These are phyloP conservation scores for Drosophila mojavensis DNA, from an alignment of 1,140 invertebrate species.

Conservation along the genomic window DNA sequence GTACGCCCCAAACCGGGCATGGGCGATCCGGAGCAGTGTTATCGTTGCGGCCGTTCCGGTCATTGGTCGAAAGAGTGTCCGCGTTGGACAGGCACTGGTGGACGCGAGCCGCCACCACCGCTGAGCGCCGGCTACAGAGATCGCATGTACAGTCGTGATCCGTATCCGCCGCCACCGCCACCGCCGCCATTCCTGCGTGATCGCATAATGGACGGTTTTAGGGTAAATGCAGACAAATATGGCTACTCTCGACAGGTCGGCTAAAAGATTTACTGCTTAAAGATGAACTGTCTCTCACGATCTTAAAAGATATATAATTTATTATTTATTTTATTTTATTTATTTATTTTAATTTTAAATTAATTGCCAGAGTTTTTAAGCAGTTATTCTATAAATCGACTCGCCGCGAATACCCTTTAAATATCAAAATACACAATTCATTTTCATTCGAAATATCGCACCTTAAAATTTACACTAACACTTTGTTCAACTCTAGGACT, in stretches of 20 bases:
- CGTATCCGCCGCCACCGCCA: constrained; percentile 92
- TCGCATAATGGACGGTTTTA: constrained; percentile 93
- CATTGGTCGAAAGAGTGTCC: constrained; percentile 98
- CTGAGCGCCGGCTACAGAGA: constrained; percentile 87
- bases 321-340: not conserved
- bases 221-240: constrained; percentile 86
- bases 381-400: constrained; percentile 33
- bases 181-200: constrained; percentile 94
- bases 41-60: constrained; percentile 95
- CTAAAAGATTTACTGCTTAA: constrained; percentile 28
- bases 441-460: not conserved
- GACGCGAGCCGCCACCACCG: constrained; percentile 74
- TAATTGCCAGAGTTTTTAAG: constrained; percentile 34
- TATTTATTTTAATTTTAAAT: not conserved
- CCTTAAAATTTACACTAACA: constrained; percentile 6
- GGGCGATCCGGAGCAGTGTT: constrained; percentile 97
- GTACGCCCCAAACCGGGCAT: constrained; percentile 96
- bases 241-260: constrained; percentile 65
- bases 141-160: constrained; percentile 92
- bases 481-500: constrained; percentile 86
- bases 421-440: not conserved
- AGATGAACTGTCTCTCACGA: not conserved
- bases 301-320: constrained; percentile 1
- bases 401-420: constrained; percentile 24
- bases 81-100: constrained; percentile 87